phyloP scores from a whole-genome alignment of 2,113 vertebrate genomes.

The Sialia sialis region DNA sequence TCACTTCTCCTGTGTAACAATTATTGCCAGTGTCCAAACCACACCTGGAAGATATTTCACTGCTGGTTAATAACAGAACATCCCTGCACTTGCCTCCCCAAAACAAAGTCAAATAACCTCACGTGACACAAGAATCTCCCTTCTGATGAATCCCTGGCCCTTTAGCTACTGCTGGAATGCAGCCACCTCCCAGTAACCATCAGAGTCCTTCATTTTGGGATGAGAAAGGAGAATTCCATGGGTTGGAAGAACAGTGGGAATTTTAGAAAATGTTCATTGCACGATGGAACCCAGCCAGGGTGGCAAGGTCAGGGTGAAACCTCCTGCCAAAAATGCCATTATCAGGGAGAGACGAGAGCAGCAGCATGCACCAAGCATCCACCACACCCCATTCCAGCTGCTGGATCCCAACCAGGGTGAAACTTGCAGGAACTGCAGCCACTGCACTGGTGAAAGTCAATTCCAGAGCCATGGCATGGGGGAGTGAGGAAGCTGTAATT shows the following conservation, averaged over 20 bases:
- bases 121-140: not conserved
- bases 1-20: not conserved
- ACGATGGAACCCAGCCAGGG: not conserved
- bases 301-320: not conserved
- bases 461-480: not conserved
- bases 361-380: not conserved
- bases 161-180: not conserved
- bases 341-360: not conserved
- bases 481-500: not conserved
- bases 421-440: not conserved
- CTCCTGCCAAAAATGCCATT: slow-evolving; percentile 38
- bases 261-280: not conserved
- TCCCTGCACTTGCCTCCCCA: not conserved
- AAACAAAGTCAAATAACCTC: not conserved
- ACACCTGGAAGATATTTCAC: not conserved
- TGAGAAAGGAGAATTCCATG: not conserved
- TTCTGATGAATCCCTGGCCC: not conserved
- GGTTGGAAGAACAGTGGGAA: not conserved
- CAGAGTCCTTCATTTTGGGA: not conserved
- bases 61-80: not conserved
- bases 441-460: not conserved
- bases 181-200: not conserved
- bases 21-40: not conserved
- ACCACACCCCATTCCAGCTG: not conserved
- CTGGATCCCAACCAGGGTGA: not conserved